Percentiles rank a stretch among this genome's conserved stretches.
Conservation (phyloP, 2,113 vertebrate species). For the Nicator chloris region DNA sequence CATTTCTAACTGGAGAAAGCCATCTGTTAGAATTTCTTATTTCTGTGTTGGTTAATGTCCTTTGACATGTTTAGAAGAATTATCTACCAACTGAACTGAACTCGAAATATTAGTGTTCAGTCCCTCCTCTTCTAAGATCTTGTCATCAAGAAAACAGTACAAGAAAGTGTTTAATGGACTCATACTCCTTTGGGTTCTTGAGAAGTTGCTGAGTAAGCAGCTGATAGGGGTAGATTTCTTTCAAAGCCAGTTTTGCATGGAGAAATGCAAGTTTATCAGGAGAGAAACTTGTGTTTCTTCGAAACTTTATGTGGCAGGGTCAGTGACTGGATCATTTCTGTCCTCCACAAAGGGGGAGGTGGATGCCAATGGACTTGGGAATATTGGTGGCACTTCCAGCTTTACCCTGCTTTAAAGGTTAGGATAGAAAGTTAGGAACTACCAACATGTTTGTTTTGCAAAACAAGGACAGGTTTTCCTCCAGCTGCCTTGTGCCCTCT, state of each 20-base stretch:
- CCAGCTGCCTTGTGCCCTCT: neutral
- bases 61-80: neutral
- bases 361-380: neutral
- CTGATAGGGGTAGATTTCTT: neutral
- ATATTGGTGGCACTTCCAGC: neutral
- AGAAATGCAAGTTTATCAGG: neutral
- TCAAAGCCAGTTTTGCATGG: neutral
- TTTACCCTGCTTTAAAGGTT: neutral
- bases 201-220: neutral
- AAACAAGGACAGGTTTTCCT: neutral
- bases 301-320: accelerated
- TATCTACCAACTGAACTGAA: neutral
- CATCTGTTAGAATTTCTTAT: neutral
- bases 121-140: neutral
- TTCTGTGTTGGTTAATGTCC: neutral
- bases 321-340: neutral
- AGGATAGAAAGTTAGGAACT: neutral
- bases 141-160: neutral
- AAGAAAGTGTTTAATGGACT: neutral
- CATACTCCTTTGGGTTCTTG: neutral
- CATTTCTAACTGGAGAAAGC: neutral
- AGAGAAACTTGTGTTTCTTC: neutral
- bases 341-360: neutral
- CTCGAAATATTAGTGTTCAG: neutral
- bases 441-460: neutral